Evolutionary conservation across 1,140 invertebrate genomes (phyloP).

Genomic region (Ceratina australensis): DNA sequence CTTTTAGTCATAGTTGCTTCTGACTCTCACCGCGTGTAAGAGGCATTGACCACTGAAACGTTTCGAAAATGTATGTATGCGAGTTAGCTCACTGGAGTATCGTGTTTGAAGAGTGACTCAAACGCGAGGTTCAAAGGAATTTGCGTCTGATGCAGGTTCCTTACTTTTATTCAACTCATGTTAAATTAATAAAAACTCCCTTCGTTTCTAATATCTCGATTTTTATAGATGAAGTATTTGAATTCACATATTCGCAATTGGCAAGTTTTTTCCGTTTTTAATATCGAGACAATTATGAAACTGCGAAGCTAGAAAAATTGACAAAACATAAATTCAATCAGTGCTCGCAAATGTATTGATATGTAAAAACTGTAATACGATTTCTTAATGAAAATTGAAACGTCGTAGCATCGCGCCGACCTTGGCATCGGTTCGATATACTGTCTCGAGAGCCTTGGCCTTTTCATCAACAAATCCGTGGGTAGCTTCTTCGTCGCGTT

Average conservation of each 20-base stretch:
- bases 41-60: not conserved
- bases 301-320: too few relatives aligned
- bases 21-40: too few relatives aligned
- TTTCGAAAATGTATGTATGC: not conserved
- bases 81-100: not conserved
- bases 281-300: too few relatives aligned
- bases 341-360: too few relatives aligned
- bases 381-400: slow-evolving; percentile 31
- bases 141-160: not conserved
- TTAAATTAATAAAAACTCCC: too few relatives aligned
- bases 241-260: too few relatives aligned
- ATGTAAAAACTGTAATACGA: not conserved
- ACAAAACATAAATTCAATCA: too few relatives aligned
- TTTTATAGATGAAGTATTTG: too few relatives aligned
- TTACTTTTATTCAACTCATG: not conserved
- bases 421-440: slow-evolving; percentile 56
- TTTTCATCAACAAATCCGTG: slow-evolving; percentile 53
- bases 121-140: slow-evolving; percentile 7
- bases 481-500: slow-evolving; percentile 50
- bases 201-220: too few relatives aligned
- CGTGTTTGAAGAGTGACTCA: slow-evolving; percentile 9
- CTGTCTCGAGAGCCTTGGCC: slow-evolving; percentile 53
- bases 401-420: slow-evolving; percentile 5
- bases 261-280: too few relatives aligned
- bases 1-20: too few relatives aligned